These are phyloP conservation scores for Epistrophe grossulariae DNA, from an alignment of 2,888 invertebrate genomes.

Conservation along the genomic window DNA sequence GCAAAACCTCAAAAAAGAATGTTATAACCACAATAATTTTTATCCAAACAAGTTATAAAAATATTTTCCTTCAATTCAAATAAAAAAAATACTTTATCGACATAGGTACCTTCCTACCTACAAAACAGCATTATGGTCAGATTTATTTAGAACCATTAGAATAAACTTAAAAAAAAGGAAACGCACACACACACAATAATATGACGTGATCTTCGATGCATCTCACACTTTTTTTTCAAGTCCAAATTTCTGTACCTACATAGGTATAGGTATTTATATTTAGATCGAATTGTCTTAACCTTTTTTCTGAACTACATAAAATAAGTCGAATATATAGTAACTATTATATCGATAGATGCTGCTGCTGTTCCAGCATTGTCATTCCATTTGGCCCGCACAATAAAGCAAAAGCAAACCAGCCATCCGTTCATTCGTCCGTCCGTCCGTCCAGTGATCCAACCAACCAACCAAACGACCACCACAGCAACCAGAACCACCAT, in stretches of 20 bases:
- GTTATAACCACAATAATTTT: too few species aligned
- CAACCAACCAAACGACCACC: conserved; percentile 19
- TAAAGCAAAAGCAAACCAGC: conserved; percentile 38
- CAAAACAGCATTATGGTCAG: background rate
- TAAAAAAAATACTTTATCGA: too few species aligned
- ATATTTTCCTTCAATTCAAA: too few species aligned
- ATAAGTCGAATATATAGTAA: background rate
- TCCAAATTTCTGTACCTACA: background rate
- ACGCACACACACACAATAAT: background rate
- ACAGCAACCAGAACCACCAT: conserved; percentile 20
- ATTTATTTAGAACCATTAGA: background rate
- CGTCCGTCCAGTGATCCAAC: conserved; percentile 12
- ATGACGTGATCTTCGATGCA: conserved; percentile 35
- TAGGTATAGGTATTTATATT: background rate
- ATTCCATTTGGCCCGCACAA: conserved; percentile 54
- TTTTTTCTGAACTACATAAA: conserved; percentile 19
- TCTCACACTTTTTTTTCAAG: conserved; percentile 43
- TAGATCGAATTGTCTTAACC: background rate
- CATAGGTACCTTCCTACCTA: too few species aligned
- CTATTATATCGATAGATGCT: conserved; percentile 54
- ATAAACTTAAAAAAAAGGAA: conserved; percentile 1
- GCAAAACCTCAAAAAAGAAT: too few species aligned
- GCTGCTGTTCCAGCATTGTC: conserved; percentile 39
- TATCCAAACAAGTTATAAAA: too few species aligned
- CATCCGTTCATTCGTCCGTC: conserved; percentile 14